Conservation (phyloP, 2,888 invertebrate species). For the Parnassius mnemosyne region DNA sequence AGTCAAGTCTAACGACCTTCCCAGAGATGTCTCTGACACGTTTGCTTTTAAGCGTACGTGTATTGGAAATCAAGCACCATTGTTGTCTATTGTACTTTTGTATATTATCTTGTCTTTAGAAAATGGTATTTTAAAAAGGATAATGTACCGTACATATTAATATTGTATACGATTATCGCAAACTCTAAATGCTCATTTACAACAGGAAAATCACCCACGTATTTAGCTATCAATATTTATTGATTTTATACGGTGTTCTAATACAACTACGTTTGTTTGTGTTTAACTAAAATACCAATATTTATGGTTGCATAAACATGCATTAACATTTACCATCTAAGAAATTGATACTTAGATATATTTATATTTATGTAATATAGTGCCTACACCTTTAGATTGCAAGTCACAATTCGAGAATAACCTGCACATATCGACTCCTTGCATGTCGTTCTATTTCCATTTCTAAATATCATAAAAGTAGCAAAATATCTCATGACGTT, state of each 20-base stretch:
- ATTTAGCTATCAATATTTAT: background rate
- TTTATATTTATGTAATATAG: no score
- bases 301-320: background rate
- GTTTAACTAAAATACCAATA: conserved; percentile 1
- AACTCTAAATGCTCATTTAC: conserved; percentile 1
- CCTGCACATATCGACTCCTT: no score
- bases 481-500: no score
- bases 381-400: no score
- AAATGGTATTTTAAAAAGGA: conserved; percentile 21
- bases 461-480: no score
- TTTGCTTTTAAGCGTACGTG: conserved; percentile 21
- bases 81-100: conserved; percentile 35
- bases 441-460: no score
- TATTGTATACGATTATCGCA: background rate
- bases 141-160: conserved; percentile 2
- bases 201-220: conserved; percentile 8
- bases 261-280: background rate
- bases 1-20: conserved; percentile 50
- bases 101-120: conserved; percentile 46
- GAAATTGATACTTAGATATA: background rate
- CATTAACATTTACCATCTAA: background rate
- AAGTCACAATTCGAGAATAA: no score
- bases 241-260: conserved; percentile 11
- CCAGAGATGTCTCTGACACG: conserved; percentile 44
- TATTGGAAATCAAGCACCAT: conserved; percentile 48